Conservation (phyloP, 2,797 vertebrate species). For the Cossypha niveicapilla region DNA sequence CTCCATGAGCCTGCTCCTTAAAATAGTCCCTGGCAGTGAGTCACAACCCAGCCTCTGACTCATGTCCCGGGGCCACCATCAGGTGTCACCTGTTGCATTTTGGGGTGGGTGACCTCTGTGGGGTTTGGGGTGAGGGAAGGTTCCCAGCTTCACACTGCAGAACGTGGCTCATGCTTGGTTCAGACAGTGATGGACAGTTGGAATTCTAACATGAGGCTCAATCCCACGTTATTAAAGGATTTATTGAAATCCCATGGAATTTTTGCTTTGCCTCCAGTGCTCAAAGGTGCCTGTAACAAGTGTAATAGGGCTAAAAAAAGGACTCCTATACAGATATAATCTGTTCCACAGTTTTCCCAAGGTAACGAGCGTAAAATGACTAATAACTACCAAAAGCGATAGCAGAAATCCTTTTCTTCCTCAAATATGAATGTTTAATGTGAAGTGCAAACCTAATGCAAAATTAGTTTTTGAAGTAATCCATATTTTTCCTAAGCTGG, state of each 20-base stretch:
- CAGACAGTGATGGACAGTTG: neutral
- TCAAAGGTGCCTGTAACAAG: neutral
- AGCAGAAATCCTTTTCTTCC: constrained; percentile 32
- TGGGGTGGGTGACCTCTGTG: neutral
- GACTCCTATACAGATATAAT: neutral
- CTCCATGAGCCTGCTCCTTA: neutral
- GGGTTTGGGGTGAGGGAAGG: neutral
- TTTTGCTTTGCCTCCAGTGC: neutral
- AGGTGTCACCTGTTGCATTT: neutral
- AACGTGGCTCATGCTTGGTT: neutral
- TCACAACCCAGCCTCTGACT: neutral
- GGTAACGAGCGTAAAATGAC: neutral
- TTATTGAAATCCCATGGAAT: neutral
- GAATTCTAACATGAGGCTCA: neutral
- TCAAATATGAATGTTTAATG: constrained; percentile 1
- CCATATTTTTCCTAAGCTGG: neutral
- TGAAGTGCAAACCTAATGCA: constrained; percentile 15
- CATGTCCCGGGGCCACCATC: neutral
- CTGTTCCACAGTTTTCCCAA: neutral
- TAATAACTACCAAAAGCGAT: neutral
- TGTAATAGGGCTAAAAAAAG: neutral
- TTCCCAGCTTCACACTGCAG: neutral
- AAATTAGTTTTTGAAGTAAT: constrained; percentile 20
- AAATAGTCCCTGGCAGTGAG: constrained; percentile 13
- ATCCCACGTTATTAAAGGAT: neutral